These are phyloP conservation scores for Pachypanchax playfairii DNA, from an alignment of 2,113 vertebrate species.

Conservation along the genomic window DNA sequence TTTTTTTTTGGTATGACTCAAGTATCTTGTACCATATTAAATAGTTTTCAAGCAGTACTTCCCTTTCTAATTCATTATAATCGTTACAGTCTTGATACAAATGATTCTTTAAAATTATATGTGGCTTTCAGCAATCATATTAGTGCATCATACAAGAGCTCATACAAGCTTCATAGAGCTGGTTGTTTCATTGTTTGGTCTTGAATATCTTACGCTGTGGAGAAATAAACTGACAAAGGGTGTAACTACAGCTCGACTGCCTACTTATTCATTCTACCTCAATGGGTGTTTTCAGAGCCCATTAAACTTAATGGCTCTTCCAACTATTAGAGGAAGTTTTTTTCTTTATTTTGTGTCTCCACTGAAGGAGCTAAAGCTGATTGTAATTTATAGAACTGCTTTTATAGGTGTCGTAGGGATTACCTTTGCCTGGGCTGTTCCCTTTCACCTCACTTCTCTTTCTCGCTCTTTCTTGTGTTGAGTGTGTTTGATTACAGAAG, in stretches of 20 bases:
- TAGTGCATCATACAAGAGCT: not conserved
- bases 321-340: not conserved
- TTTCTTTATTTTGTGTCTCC: not conserved
- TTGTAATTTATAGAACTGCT: not conserved
- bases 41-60: no score
- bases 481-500: not conserved
- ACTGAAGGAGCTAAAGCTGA: not conserved
- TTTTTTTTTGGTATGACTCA: no score
- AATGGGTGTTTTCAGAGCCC: not conserved
- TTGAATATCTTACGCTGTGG: not conserved
- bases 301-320: not conserved
- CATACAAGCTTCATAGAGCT: not conserved
- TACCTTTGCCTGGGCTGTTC: not conserved
- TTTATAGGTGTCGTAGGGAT: not conserved
- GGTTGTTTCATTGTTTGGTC: not conserved
- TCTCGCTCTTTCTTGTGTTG: not conserved
- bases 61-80: not conserved
- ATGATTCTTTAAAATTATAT: not conserved
- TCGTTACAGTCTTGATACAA: not conserved
- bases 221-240: not conserved
- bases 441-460: not conserved
- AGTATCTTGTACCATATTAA: no score
- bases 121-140: not conserved
- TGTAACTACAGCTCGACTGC: not conserved
- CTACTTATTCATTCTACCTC: not conserved